Evolutionary conservation across 2,113 vertebrate genomes (phyloP).

Genomic region (Reinhardtius hippoglossoides): DNA sequence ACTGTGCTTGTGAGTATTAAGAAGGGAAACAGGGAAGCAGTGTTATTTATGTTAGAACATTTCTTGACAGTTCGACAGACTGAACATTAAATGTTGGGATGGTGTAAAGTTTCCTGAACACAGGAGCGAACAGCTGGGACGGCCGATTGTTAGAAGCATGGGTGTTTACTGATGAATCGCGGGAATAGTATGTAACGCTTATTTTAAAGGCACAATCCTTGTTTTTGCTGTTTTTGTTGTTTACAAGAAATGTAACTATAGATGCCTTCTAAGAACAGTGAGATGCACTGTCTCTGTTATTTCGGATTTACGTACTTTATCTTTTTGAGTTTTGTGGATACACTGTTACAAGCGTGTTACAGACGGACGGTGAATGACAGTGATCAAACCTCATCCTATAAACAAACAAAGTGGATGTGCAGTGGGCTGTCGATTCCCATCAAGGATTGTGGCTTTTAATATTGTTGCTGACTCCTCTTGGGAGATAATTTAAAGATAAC

Average conservation of each 20-base stretch:
- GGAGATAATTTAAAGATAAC: conserved; percentile 6
- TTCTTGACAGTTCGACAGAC: conserved; percentile 25
- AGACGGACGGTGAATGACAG: not conserved
- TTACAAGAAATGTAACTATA: conserved; percentile 63
- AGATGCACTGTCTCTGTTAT: conserved; percentile 59
- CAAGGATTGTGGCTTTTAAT: conserved; percentile 61
- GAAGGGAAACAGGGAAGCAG: conserved; percentile 48
- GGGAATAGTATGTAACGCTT: conserved; percentile 15
- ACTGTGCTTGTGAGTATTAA: conserved; percentile 40
- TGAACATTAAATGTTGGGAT: conserved; percentile 11
- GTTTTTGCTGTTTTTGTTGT: conserved; percentile 50
- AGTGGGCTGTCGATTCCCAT: conserved; percentile 18
- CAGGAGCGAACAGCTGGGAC: conserved; percentile 10
- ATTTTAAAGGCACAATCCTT: conserved; percentile 62
- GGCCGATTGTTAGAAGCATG: not conserved
- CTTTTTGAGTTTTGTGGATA: conserved; percentile 19
- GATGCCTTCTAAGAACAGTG: conserved; percentile 59
- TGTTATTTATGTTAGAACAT: conserved; percentile 31
- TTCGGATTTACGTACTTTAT: conserved; percentile 16
- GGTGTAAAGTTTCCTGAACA: conserved; percentile 3
- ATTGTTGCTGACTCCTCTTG: conserved; percentile 23
- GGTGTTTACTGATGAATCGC: not conserved
- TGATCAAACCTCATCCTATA: conserved; percentile 31
- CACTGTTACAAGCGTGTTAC: conserved; percentile 33
- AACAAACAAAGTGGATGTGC: conserved; percentile 46